Conservation (phyloP, 53 echinoderm and acorn worm species). For the Pentamera pediparva region DNA sequence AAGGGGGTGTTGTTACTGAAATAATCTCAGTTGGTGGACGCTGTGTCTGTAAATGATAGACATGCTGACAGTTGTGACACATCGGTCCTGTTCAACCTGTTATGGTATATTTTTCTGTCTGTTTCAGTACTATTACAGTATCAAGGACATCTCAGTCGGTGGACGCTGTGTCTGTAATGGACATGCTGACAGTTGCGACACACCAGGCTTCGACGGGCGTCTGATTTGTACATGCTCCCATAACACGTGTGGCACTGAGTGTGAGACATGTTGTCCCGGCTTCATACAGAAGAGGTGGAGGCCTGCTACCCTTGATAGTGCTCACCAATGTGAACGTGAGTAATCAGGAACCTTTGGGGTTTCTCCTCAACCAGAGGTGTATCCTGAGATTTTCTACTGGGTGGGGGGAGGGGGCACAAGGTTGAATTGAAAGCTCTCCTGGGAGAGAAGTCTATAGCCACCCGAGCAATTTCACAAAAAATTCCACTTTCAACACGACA, state of each 20-base stretch:
- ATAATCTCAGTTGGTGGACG: constrained; percentile 56
- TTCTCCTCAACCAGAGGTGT: no score
- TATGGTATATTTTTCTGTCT: neutral
- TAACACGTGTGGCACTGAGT: constrained; percentile 92
- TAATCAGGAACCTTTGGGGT: no score
- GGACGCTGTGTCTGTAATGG: constrained; percentile 97
- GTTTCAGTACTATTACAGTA: constrained; percentile 88
- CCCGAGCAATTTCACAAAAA: no score
- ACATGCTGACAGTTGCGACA: constrained; percentile 77
- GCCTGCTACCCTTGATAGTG: constrained; percentile 62
- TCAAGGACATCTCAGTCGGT: constrained; percentile 95
- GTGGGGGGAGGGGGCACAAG: no score
- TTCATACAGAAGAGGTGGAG: constrained; percentile 94
- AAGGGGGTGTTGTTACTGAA: no score
- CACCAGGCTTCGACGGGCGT: constrained; percentile 44
- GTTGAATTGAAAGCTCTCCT: no score
- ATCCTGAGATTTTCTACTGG: no score
- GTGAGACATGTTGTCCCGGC: constrained; percentile 87
- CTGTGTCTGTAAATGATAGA: constrained; percentile 93
- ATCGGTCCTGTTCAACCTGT: constrained; percentile 14
- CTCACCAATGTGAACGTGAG: constrained; percentile 94
- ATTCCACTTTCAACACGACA: no score
- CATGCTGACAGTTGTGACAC: constrained; percentile 81
- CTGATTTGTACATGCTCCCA: constrained; percentile 77
- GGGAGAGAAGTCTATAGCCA: no score